phyloP scores from a whole-genome alignment of 1,140 invertebrate genomes.

The Drosophila lacteicornis region DNA sequence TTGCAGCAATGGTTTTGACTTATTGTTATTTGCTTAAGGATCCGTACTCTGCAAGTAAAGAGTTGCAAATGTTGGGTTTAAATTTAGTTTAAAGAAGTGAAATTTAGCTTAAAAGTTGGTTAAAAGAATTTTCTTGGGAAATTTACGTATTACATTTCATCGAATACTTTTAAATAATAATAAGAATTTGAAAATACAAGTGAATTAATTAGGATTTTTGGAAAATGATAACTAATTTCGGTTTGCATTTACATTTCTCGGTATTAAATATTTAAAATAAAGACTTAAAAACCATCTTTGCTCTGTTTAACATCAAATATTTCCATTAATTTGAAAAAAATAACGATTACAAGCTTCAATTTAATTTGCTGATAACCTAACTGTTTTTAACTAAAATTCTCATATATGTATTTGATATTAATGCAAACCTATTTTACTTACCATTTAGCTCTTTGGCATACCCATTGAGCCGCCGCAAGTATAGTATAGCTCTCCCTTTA shows the following conservation, averaged over 20 bases:
- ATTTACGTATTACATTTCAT: not conserved
- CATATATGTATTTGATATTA: not conserved
- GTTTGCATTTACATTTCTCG: too few relatives aligned
- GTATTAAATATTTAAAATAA: too few relatives aligned
- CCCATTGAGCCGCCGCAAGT: slow-evolving; percentile 7
- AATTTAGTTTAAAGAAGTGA: not conserved
- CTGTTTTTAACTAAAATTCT: too few relatives aligned
- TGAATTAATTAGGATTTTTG: too few relatives aligned
- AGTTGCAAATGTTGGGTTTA: not conserved
- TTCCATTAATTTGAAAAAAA: too few relatives aligned
- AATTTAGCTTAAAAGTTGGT: not conserved
- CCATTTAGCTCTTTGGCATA: not conserved
- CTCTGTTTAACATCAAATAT: too few relatives aligned
- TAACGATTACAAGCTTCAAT: not conserved
- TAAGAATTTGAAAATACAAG: too few relatives aligned
- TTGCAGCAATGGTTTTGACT: slow-evolving; percentile 14
- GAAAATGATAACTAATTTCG: too few relatives aligned
- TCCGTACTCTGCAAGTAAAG: not conserved
- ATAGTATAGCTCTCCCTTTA: not conserved
- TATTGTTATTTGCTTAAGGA: slow-evolving; percentile 1
- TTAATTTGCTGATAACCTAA: not conserved
- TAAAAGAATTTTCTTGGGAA: too few relatives aligned
- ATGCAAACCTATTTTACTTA: not conserved
- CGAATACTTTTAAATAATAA: too few relatives aligned
- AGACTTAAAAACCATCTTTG: too few relatives aligned